Conservation (phyloP, 1,140 invertebrate species). For the Aphidius gifuensis region DNA sequence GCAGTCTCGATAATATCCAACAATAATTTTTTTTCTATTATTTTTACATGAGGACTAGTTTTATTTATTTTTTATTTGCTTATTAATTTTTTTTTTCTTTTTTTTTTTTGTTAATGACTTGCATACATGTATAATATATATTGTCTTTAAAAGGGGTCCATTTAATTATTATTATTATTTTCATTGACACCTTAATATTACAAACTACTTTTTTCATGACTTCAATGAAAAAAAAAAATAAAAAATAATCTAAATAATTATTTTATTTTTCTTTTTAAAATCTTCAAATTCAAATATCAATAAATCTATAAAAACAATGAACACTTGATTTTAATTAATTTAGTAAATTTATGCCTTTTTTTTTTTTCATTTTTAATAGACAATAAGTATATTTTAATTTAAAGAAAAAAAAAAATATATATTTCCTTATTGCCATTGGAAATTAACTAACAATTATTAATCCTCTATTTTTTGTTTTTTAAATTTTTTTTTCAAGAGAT, state of each 20-base stretch:
- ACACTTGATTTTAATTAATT: not conserved
- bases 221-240: not conserved
- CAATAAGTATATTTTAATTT: not conserved
- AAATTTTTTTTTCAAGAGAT: too few relatives aligned
- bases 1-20: constrained; percentile 25
- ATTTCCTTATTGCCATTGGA: too few relatives aligned
- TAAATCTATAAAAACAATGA: constrained; percentile 14
- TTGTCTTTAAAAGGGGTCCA: constrained; percentile 33
- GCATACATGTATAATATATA: constrained; percentile 25
- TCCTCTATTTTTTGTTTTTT: too few relatives aligned
- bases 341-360: too few relatives aligned
- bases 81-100: constrained; percentile 10
- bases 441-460: too few relatives aligned
- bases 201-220: constrained; percentile 5
- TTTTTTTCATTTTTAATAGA: too few relatives aligned
- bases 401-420: constrained; percentile 2
- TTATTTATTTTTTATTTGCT: not conserved
- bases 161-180: constrained; percentile 17
- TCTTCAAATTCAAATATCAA: constrained; percentile 10
- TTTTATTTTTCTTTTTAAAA: constrained; percentile 3
- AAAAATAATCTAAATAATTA: not conserved
- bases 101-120: constrained; percentile 25
- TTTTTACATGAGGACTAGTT: constrained; percentile 29
- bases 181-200: constrained; percentile 16
- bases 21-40: constrained; percentile 16